Base-by-base conservation (phyloP, 2,888 invertebrate species). In the Oscheius sp. region DNA sequence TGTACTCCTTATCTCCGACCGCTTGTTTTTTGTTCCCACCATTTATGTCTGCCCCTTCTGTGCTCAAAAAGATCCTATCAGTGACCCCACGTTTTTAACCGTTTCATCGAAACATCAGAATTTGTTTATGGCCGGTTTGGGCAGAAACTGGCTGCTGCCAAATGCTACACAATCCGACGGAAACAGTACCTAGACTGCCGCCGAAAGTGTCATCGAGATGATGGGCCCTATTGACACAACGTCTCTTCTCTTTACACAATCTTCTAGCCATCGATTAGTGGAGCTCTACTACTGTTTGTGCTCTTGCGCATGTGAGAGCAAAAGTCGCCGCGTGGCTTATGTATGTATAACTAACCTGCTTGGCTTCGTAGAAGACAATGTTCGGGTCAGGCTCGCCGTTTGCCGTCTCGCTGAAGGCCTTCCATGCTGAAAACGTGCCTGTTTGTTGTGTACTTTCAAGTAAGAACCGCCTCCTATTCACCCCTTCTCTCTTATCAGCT, bases 401-500 rank as follows among this genome's bases (percentile, higher is more conserved):
- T 21, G 70, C 32, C 11, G 74, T 74, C 60, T 74, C 70, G 21
- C 48, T 33, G 57, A 74, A 74, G 5, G 74, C 60, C 21, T 63
- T 66, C 74, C 74, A 74, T 53, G 74, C 74, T 74, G 70, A 74
- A 74, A 70, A 29, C 32, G 9, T 29, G 29, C 42, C 4, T 53
- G 42, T 51, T 37, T 29, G 53, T 68, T 55, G 65, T 4, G 37
- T 42, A 42, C 42, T 42, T 42, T 42, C 4, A 42, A 7, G 42
- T 3, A 42, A 21, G 21, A 21, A 21, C 62, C 11, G 42, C n/a
- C 37, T 35, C n/a, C n/a, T 35, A 37, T 32, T 29, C n/a, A 48
- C 63, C 47, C 48, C 29, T 35, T 60, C 42, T 7, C 42, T 7
- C n/a, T 60, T 60, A 60, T 60, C 35, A 60, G 60, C 21, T 21